Percentiles rank a stretch among this genome's conserved stretches.
These are phyloP conservation scores for Cerceris rybyensis DNA, from an alignment of 2,888 invertebrate species.

Conservation along the genomic window DNA sequence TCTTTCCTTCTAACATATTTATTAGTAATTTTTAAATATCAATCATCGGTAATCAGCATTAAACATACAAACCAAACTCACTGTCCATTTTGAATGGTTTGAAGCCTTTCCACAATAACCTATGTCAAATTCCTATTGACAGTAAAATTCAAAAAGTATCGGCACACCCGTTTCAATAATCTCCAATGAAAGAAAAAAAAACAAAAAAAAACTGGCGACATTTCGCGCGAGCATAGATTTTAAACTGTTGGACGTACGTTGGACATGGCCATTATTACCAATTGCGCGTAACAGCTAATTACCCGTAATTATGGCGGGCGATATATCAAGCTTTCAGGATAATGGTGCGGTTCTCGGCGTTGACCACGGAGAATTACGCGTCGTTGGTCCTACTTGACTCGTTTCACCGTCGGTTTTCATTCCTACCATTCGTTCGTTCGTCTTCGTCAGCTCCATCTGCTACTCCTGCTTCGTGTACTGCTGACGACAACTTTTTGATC, in stretches of 20 bases:
- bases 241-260: slow-evolving; percentile 26
- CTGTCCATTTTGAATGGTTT: too few species aligned
- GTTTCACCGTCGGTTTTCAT: slow-evolving; percentile 44
- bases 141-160: too few species aligned
- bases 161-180: background rate
- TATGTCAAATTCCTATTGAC: too few species aligned
- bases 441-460: slow-evolving; percentile 10
- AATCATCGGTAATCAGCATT: too few species aligned
- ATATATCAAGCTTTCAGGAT: slow-evolving; percentile 72
- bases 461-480: slow-evolving; percentile 17
- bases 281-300: slow-evolving; percentile 73
- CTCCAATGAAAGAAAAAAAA: background rate
- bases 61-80: too few species aligned
- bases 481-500: slow-evolving; percentile 47
- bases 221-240: slow-evolving; percentile 20
- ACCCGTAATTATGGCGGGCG: slow-evolving; percentile 69
- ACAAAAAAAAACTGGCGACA: slow-evolving; percentile 4
- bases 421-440: background rate
- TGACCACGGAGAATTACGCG: slow-evolving; percentile 55
- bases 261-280: slow-evolving; percentile 69
- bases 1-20: too few species aligned
- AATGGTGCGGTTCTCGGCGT: slow-evolving; percentile 64
- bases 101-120: too few species aligned
- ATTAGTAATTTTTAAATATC: too few species aligned
- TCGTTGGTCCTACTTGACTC: slow-evolving; percentile 21